These are phyloP conservation scores for Micrasema minimum DNA, from an alignment of 1,140 invertebrate genomes.

Conservation along the genomic window DNA sequence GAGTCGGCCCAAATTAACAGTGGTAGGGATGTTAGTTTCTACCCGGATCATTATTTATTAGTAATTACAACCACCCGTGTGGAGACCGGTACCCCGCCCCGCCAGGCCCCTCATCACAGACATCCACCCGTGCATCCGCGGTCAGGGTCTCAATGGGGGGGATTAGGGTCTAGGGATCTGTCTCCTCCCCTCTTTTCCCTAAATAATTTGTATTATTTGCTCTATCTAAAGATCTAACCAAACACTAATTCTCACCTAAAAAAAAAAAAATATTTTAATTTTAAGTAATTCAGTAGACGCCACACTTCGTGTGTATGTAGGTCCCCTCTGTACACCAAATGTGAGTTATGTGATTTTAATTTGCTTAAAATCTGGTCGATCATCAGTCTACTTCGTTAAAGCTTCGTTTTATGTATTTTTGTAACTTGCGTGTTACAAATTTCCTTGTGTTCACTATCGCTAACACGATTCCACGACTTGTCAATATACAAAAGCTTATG, in stretches of 20 bases:
- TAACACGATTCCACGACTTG: not conserved
- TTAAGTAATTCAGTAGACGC: not conserved
- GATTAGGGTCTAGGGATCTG: no score
- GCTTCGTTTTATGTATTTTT: conserved; percentile 1
- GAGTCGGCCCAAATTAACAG: no score
- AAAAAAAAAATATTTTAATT: not conserved
- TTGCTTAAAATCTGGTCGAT: not conserved
- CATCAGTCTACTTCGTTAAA: not conserved
- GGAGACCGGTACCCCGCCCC: no score
- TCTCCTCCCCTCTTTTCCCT: no score
- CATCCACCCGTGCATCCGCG: no score
- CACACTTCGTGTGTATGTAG: not conserved
- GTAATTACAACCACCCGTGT: no score
- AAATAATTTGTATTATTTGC: not conserved
- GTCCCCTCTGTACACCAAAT: not conserved
- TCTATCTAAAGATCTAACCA: not conserved
- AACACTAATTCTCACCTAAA: not conserved
- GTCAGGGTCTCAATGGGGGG: no score
- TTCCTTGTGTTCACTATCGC: not conserved
- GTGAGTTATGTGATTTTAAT: not conserved
- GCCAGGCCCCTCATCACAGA: no score
- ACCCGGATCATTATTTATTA: no score
- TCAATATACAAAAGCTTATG: not conserved
- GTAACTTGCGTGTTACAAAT: not conserved
- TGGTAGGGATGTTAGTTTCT: no score